Evolutionary conservation across 2,888 invertebrate genomes (phyloP), one percentile per base, ranked within the genome.

Genomic region (Tachina lurida): DNA sequence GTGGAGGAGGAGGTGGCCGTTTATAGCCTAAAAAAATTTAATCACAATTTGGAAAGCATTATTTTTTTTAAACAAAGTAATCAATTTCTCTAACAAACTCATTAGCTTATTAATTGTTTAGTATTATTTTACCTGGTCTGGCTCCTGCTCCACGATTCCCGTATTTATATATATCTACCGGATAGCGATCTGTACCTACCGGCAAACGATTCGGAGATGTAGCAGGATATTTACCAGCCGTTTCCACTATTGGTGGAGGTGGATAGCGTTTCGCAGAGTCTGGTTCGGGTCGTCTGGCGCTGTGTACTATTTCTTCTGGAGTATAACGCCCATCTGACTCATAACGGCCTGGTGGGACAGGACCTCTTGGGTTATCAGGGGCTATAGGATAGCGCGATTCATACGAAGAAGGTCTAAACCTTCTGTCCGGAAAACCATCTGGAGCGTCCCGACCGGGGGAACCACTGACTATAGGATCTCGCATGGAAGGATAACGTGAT

Each of bases 141-240:
- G 93, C 89, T 81, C 93, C 93, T 31, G 39, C 60, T 67, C 92
- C 91, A 2, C 94, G 93, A 89, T 94, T 95, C 47, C 94, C 94
- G 87, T 93, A 93, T 84, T 93, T 93, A 86, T 91, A 93, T 83
- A 93, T 92, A 75, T 92, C 92, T 45, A 92, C 88, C 43, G 94
- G 94, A 90, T 92, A 94, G 63, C 93, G 93, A 85, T 93, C 93
- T 19, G 90, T 92, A 82, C 93, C 93, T 87, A 93, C 94, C 77
- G 95, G 95, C 88, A 94, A 95, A 45, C 94, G 93, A 89, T 94
- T 95, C 2, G 92, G 90, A 9, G 93, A 93, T 7, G 93, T 90
- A 1, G 79, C 54, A 58, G 84, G 79, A 87, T 94, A 94, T 89
- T 94, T 93, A 87, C 93, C 94, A 54, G 92, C 89, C 49, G 91